A percentile compares a stretch with the other conserved stretches of the same genome.
These are phyloP conservation scores for Habrosyne pyritoides DNA, from an alignment of 2,888 invertebrate species.

Conservation along the genomic window DNA sequence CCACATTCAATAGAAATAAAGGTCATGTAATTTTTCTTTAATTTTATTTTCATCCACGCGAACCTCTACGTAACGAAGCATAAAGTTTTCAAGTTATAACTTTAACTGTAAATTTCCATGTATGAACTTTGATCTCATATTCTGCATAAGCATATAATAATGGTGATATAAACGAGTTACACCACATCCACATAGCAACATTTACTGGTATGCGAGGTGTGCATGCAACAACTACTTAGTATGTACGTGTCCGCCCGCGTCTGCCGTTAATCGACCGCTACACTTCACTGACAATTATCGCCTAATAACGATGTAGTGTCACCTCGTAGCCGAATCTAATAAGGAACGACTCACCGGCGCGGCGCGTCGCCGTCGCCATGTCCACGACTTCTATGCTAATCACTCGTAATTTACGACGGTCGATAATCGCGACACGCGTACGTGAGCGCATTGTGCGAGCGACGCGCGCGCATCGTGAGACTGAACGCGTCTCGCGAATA, in stretches of 20 bases:
- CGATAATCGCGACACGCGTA: slow-evolving; percentile 79
- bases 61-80: no score
- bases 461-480: slow-evolving; percentile 42
- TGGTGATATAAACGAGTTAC: slow-evolving; percentile 13
- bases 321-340: slow-evolving; percentile 74
- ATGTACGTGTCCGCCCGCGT: slow-evolving; percentile 52
- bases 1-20: neutral
- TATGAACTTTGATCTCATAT: neutral
- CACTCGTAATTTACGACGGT: slow-evolving; percentile 76
- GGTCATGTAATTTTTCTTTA: neutral
- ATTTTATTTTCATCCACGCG: neutral
- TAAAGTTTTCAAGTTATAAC: neutral
- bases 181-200: slow-evolving; percentile 18
- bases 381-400: slow-evolving; percentile 80
- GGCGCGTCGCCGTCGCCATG: slow-evolving; percentile 50
- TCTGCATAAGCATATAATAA: slow-evolving; percentile 10
- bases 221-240: slow-evolving; percentile 55
- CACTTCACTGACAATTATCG: slow-evolving; percentile 76
- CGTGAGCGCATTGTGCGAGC: slow-evolving; percentile 78
- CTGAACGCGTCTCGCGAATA: slow-evolving; percentile 38
- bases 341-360: slow-evolving; percentile 40
- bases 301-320: slow-evolving; percentile 73
- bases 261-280: slow-evolving; percentile 80
- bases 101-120: neutral
- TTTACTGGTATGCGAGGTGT: slow-evolving; percentile 42